phyloP scores from a whole-genome alignment of 2,113 vertebrate genomes.

The Perognathus longimembris region DNA sequence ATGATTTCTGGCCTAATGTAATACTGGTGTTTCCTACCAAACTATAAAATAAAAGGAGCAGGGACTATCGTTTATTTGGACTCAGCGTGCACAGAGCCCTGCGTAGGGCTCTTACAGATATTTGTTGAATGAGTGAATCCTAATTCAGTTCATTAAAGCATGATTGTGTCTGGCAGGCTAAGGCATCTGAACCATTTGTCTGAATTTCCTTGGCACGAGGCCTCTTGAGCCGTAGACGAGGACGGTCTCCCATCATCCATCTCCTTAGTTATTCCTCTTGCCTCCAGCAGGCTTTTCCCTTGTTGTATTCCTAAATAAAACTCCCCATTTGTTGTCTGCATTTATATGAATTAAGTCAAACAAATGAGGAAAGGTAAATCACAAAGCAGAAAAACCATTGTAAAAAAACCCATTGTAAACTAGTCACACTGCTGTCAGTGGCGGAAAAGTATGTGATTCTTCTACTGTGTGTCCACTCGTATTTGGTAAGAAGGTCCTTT shows the following conservation, averaged over 20 bases:
- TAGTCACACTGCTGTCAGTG: neutral
- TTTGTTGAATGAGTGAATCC: slow-evolving; percentile 14
- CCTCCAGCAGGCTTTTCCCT: slow-evolving; percentile 21
- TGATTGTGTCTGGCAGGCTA: slow-evolving; percentile 26
- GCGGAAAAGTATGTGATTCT: neutral
- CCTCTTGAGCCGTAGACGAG: neutral
- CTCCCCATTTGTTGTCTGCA: slow-evolving; percentile 10
- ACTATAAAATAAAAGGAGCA: neutral
- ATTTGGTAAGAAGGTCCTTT: neutral
- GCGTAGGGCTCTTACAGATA: neutral
- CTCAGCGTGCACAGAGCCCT: neutral
- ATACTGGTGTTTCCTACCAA: neutral
- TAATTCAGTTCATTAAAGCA: slow-evolving; percentile 41
- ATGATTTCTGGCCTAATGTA: neutral
- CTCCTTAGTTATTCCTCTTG: neutral
- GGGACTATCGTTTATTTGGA: neutral
- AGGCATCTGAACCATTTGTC: slow-evolving; percentile 11
- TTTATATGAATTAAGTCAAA: slow-evolving; percentile 50
- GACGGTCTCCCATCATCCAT: neutral
- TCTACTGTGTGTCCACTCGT: neutral
- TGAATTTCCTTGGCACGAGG: slow-evolving; percentile 31
- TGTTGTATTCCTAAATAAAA: slow-evolving; percentile 35
- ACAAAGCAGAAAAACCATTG: neutral
- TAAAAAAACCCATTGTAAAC: neutral
- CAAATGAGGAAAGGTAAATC: neutral